These are phyloP conservation scores for Orussus abietinus DNA, from an alignment of 1,140 invertebrate genomes.

Conservation along the genomic window DNA sequence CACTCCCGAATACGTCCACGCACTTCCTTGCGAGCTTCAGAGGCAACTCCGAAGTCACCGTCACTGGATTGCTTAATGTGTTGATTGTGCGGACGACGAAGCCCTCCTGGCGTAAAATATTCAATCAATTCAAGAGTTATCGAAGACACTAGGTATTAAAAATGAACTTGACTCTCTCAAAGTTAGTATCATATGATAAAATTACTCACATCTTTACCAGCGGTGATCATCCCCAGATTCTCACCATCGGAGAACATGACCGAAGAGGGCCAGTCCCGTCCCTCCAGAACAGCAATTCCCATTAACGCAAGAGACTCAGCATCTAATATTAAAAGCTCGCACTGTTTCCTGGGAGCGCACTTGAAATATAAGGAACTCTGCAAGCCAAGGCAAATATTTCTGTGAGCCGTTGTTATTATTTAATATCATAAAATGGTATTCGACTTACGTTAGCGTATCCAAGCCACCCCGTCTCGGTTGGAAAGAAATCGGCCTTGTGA, in stretches of 20 bases:
- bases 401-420: conserved; percentile 7
- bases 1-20: conserved; percentile 71
- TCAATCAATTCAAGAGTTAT: conserved; percentile 4
- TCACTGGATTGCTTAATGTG: conserved; percentile 59
- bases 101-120: conserved; percentile 62
- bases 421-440: conserved; percentile 10
- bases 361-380: conserved; percentile 60
- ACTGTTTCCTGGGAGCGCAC: conserved; percentile 55
- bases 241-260: conserved; percentile 85
- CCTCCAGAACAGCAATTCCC: conserved; percentile 62
- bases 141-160: conserved; percentile 7
- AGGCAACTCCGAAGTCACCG: conserved; percentile 65
- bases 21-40: conserved; percentile 77
- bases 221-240: conserved; percentile 73
- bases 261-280: conserved; percentile 60
- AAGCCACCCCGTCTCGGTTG: conserved; percentile 75
- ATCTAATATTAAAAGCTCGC: conserved; percentile 63
- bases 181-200: conserved; percentile 7
- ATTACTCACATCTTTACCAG: conserved; percentile 70
- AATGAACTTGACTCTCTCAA: conserved; percentile 11
- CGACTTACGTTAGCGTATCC: conserved; percentile 75
- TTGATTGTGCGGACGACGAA: conserved; percentile 78
- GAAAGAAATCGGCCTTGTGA: conserved; percentile 76
- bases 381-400: conserved; percentile 20
- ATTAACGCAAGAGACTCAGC: conserved; percentile 58